phyloP scores from a whole-genome alignment of 2,888 invertebrate genomes.

The Ecliptopera silaceata region DNA sequence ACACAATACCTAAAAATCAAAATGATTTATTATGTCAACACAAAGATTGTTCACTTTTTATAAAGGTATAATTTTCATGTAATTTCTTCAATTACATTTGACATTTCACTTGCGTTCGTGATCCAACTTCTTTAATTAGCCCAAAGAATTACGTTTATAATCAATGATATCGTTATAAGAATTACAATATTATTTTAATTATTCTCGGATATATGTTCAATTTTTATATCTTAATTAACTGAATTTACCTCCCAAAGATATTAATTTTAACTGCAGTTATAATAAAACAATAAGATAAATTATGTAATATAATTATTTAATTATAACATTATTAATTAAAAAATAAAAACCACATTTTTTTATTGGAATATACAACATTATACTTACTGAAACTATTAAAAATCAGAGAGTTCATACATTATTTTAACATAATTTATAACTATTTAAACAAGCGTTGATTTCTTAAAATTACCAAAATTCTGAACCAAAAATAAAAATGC shows the following conservation, averaged over 20 bases:
- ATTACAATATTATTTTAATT: conserved; percentile 29
- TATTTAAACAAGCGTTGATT: too few species aligned
- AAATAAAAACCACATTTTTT: too few species aligned
- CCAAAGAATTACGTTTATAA: conserved; percentile 35
- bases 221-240: conserved; percentile 26
- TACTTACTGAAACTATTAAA: too few species aligned
- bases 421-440: too few species aligned
- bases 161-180: conserved; percentile 29
- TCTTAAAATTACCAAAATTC: neutral
- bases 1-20: conserved; percentile 41
- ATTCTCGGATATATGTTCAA: conserved; percentile 27
- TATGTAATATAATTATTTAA: too few species aligned
- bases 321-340: too few species aligned
- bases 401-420: too few species aligned
- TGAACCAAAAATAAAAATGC: neutral
- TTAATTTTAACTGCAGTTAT: neutral
- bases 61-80: conserved; percentile 39
- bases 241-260: conserved; percentile 14
- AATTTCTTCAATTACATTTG: conserved; percentile 52
- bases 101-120: conserved; percentile 42
- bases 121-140: conserved; percentile 46
- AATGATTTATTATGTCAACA: conserved; percentile 49
- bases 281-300: too few species aligned
- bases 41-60: conserved; percentile 38
- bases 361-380: too few species aligned